phyloP scores from a whole-genome alignment of 2,113 vertebrate species.

The Neodon shergylaensis region DNA sequence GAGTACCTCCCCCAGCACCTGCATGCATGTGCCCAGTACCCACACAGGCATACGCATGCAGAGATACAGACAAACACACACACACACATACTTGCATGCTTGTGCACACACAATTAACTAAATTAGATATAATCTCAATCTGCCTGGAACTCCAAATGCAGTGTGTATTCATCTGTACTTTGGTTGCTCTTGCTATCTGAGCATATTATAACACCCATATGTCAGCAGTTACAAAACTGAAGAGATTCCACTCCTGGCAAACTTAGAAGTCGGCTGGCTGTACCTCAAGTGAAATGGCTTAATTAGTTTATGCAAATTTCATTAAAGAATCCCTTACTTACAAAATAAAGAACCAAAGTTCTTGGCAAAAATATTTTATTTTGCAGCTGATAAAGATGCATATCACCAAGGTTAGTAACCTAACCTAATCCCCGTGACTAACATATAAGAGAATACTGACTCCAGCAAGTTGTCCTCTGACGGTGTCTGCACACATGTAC shows the following conservation, averaged over 20 bases:
- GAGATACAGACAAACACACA: neutral
- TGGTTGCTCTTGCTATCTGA: neutral
- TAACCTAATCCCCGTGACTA: neutral
- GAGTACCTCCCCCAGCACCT: neutral
- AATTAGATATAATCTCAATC: slow-evolving; percentile 5
- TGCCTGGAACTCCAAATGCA: neutral
- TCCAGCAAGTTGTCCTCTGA: neutral
- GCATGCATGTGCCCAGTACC: neutral
- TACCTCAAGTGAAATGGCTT: slow-evolving; percentile 30
- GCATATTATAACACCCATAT: neutral
- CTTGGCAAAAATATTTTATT: slow-evolving; percentile 9
- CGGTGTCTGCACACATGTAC: neutral
- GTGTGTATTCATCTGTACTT: neutral
- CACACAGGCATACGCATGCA: neutral
- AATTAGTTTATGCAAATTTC: neutral
- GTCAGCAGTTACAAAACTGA: neutral
- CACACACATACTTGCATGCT: neutral
- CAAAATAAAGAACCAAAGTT: neutral
- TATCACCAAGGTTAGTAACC: neutral
- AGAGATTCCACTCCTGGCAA: neutral
- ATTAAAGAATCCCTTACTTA: neutral
- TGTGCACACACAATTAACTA: neutral
- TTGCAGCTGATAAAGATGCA: neutral
- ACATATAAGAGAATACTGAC: neutral
- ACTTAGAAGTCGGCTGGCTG: neutral